Conservation (phyloP, 2,113 vertebrate species). For the Condylura cristata region DNA sequence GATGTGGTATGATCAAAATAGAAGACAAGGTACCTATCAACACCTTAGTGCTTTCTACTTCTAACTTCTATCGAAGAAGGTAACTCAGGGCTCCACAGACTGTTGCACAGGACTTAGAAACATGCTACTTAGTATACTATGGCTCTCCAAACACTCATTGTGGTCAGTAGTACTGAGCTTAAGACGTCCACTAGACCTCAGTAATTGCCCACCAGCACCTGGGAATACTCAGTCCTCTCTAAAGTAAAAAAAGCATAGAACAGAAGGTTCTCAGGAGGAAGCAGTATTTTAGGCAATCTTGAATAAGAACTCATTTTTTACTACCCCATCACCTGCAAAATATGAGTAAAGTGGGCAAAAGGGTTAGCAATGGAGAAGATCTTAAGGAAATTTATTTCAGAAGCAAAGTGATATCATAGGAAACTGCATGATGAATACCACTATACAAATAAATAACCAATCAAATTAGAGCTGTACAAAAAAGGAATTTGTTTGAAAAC, state of each 20-base stretch:
- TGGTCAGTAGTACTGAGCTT: background rate
- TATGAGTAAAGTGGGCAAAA: background rate
- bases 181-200: background rate
- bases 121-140: background rate
- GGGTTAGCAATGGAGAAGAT: background rate
- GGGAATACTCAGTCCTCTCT: background rate
- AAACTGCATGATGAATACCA: background rate
- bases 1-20: background rate
- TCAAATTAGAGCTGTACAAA: background rate
- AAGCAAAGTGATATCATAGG: background rate
- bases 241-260: background rate
- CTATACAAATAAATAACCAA: background rate
- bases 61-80: background rate
- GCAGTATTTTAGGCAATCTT: background rate
- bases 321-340: background rate
- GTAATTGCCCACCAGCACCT: background rate
- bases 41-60: background rate
- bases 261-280: background rate
- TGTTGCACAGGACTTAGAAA: background rate
- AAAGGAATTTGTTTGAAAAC: background rate
- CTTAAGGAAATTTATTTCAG: constrained; percentile 15
- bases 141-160: background rate
- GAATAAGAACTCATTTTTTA: background rate
- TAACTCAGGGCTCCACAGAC: background rate
- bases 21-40: background rate